A percentile compares a stretch with the other conserved stretches of the same genome.
Evolutionary conservation across 2,797 vertebrate species (phyloP).

Genomic region (Malacoraja senta): DNA sequence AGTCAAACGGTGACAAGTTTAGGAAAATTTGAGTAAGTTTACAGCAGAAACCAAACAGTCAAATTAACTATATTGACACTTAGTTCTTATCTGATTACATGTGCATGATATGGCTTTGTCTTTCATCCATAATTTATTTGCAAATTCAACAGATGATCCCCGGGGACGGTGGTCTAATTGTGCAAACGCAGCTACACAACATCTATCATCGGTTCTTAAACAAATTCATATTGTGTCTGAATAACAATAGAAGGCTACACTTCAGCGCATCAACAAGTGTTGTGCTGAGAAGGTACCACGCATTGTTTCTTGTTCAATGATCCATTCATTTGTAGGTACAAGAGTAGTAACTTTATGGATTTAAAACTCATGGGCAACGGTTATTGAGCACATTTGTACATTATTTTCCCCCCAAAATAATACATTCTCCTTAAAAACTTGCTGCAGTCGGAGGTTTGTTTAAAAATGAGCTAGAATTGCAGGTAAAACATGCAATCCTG

Average conservation of each 20-base stretch:
- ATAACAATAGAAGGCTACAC: neutral
- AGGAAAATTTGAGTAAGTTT: neutral
- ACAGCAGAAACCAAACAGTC: neutral
- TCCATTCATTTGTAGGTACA: neutral
- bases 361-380: neutral
- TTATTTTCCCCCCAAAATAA: neutral
- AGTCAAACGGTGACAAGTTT: constrained; percentile 4
- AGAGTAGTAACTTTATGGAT: neutral
- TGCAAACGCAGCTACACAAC: neutral
- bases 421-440: neutral
- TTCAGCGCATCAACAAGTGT: neutral
- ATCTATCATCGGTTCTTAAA: neutral
- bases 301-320: constrained; percentile 10
- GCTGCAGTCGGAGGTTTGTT: neutral
- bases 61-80: neutral
- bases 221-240: neutral
- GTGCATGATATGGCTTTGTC: neutral
- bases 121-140: neutral
- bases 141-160: neutral
- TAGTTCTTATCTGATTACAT: neutral
- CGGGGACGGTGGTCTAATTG: neutral
- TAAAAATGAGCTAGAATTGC: neutral
- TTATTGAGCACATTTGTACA: neutral
- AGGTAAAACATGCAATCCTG: neutral
- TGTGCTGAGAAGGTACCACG: neutral